Base-by-base conservation (phyloP, 2,113 vertebrate species). In the Dromaius novaehollandiae region DNA sequence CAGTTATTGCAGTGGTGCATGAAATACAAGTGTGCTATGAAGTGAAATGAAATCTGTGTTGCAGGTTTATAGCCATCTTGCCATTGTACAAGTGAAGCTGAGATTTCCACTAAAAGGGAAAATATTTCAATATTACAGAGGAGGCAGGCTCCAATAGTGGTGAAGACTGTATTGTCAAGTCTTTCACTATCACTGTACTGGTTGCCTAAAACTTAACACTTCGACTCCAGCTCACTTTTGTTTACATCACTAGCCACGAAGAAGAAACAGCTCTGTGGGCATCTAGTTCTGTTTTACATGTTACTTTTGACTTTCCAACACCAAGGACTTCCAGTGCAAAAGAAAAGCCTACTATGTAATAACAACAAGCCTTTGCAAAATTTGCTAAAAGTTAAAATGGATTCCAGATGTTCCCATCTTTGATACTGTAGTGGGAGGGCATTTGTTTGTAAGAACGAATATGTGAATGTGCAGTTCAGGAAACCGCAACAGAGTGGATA, bases 71-170 rank as follows among this genome's bases (percentile, higher is more conserved):
- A 97, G 96, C 93, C 94, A 97, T 95, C 82, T 97, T 97, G 93
- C 82, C 89, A 74, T 97, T 93, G 93, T 95, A 94, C 68, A 88
- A 94, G 70, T 48, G 92, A 97, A 95, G 94, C 92, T 97, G 92
- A 97, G 79, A 95, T 97, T 98, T 98, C 95, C 95, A 95, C 93
- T 96, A 96, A 97, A 97, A 97, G 90, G 95, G 93, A 90, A 76
- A 77, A 46, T 94, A 86, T 87, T 98, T 95, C 86, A 65, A 1
- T 95, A 66, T 88, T 82, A 82, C 66, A 85, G 73, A 89, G 85
- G 80, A 97, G 73, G 94, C 97, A 97, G 91, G 90, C 74, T 92
- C 75, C 79, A 95, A n/a, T 9, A 84, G 93, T 53, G 74, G 90
- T 95, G 88, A 96, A 96, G 88, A 91, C 79, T 2, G 3, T 92